Base-by-base conservation (phyloP, 2,113 vertebrate genomes). In the Alligator mississippiensis region DNA sequence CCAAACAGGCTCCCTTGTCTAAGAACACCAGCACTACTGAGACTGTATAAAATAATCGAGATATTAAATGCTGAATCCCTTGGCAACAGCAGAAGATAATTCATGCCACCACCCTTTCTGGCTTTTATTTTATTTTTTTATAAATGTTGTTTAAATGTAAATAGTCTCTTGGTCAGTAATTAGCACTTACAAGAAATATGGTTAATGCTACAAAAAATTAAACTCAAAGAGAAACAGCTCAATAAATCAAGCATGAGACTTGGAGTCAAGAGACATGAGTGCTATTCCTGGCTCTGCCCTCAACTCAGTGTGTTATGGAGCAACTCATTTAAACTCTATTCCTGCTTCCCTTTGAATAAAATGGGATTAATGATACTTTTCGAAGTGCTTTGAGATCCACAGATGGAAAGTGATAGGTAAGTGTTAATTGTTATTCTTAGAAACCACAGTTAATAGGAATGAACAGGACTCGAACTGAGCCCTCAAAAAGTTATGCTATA, bases 251-350 rank as follows among this genome's bases (percentile, higher is more conserved):
- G 4, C 7, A 34, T 11, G 14, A 78, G 47, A 61, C 58, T 3
- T 15, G 21, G 60, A 60, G 30, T 74, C 34, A 87, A 62, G 18
- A 34, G 27, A 68, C 3, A 1, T 3, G 4, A 47, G 1, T n/a
- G 82, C 8, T 55, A 85, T 66, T 58, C 8, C 62, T 82, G 34
- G 2, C 2, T 58, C 82, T 87, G 8, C 2, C 77, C 72, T 74
- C 82, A 11, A 55, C 17, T 17, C 21, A n/a, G 14, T 47, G 6
- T 77, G 63, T 75, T 0, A 0, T 27, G 5, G 6, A 57, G 16
- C 22, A 91, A 5, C 6, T 61, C 47, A 28, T 84, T 82, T 82
- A 34, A 27, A 21, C 14, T 24, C 47, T 90, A 80, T 30, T 25
- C 18, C 22, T 62, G 2, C 64, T 86, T 80, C 62, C 11, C 28